Base-by-base conservation (phyloP, 2,113 vertebrate species). In the Hippopotamus amphibius region DNA sequence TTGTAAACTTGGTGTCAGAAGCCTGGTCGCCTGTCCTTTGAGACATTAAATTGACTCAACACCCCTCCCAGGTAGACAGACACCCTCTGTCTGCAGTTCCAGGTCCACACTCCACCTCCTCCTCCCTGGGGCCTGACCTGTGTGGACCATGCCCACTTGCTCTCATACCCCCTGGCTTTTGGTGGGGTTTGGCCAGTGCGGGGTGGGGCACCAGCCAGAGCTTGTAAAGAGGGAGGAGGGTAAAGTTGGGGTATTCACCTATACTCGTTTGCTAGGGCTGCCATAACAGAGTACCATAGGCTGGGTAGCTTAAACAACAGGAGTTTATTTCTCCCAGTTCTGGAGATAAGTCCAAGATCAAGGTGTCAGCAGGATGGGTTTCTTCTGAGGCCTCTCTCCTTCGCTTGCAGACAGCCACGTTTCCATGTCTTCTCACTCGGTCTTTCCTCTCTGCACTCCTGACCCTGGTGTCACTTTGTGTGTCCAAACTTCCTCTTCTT, bases 31-130 rank as follows among this genome's bases (percentile, higher is more conserved):
- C 72, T 26, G 13, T 55, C 33, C 33, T 77, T 15, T 5, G 68
- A 43, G 33, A 28, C 16, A 21, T 55, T 88, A 21, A 61, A n/a
- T 16, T 14, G n/a, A 37, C 61, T 37, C 17, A 12, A n/a, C 2
- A 2, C 26, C 55, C 28, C 53, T 53, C 9, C 59, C 61, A 57
- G 19, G 30, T 43, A 26, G 61, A n/a, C 0, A 0, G 50, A 11
- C 3, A 12, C 61, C 65, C 46, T 59, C 10, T 50, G 55, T 21
- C 41, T 48, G 28, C 21, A 43, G n/a, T 37, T 74, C 19, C 24
- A 14, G 17, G 26, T 11, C 68, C 30, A 9, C 22, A 37, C 13
- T 61, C 43, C 46, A 55, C 19, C 14, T 4, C 33, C 19, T 16
- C 26, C 71, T 19, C 17, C 10, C 28, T 61, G 61, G 46, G 24